Base-by-base conservation (phyloP, 2,113 vertebrate genomes). In the Lagenorhynchus albirostris region DNA sequence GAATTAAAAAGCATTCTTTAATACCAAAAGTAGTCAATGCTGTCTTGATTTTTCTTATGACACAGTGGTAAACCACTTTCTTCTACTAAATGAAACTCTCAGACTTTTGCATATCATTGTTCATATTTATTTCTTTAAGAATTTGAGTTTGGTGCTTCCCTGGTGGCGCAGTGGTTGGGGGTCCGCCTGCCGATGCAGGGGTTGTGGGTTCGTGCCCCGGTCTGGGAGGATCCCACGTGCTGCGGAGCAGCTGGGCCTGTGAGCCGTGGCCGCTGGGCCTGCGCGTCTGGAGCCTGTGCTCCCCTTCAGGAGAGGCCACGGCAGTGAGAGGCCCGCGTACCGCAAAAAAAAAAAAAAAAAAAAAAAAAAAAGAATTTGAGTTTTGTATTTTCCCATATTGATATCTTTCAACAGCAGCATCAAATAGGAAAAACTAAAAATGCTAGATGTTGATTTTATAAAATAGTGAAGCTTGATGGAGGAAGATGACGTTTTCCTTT, bases 121-220 rank as follows among this genome's bases (percentile, higher is more conserved):
- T 84, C 71, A 91, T 92, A 88, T 91, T 84, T 93, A 95, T 87
- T 95, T 88, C 23, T 91, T 93, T 63, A 92, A 93, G 70, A 94
- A 89, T 93, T 89, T 36, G 68, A 89, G 9, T 94, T 97, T 96
- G 41, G 41, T 1, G 6, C 41, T 41, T 41, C 41, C 41, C 41
- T 41, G 41, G 41, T 41, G 41, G 41, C 6, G 41, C 41, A 41
- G 41, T 41, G 41, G 41, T 41, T 41, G 41, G 6, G 41, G 1
- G 41, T 41, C 41, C 41, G 41, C 41, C 41, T 7, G 41, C 41
- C 1, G 41, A 7, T 41, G 41, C 41, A 6, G 41, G 41, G 41
- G 41, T 41, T 1, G 6, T 41, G 41, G 41, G 41, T 41, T 7
- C 6, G 6, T 41, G 41, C 41, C 41, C 41, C 41, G 41, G 41